Base-by-base conservation (phyloP, 2,113 vertebrate genomes). In the Gymnogyps californianus region DNA sequence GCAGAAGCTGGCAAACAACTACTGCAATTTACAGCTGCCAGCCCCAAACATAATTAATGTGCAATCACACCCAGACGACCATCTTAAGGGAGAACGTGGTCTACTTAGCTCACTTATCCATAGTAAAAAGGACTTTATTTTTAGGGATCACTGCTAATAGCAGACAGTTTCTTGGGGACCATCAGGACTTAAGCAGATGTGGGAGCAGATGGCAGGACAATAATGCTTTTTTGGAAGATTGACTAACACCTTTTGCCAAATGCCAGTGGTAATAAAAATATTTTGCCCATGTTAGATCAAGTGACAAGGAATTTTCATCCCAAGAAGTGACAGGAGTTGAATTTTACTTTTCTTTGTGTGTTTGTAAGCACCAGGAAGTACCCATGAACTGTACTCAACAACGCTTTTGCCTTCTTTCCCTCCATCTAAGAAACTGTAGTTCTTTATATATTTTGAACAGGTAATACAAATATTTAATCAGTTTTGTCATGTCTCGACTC, bases 151-250 rank as follows among this genome's bases (percentile, higher is more conserved):
- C 85, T 91, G 59, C 80, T 95, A 87, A 96, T 26, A 80, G 90
- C 71, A 96, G 44, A 74, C 77, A 91, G 85, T 90, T 87, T 97
- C 90, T 96, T 89, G 89, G 91, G 84, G 96, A 25, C 67, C 80
- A 78, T 86, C 42, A 71, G 51, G 85, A 86, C 29, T 93, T 78
- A 90, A 86, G 92, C 97, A 98, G 95, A 97, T 97, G 94, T 78
- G 78, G 83, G 49, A 96, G 77, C 94, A 98, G 97, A 96, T 98
- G 97, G 97, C 87, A 96, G 77, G 75, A 98, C 74, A 97, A 97
- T 90, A 96, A 97, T 95, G 69, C 22, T 81, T 95, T 98, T 95
- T 96, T 95, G 91, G 65, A 91, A 96, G 96, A 95, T 42, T 94
- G 74, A 93, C 97, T 97, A 94, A 59, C 81, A 93, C 66, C 69